Evolutionary conservation across 2,888 invertebrate genomes (phyloP), one percentile per base, ranked within the genome.

Genomic region (Dichetophora obliterata): DNA sequence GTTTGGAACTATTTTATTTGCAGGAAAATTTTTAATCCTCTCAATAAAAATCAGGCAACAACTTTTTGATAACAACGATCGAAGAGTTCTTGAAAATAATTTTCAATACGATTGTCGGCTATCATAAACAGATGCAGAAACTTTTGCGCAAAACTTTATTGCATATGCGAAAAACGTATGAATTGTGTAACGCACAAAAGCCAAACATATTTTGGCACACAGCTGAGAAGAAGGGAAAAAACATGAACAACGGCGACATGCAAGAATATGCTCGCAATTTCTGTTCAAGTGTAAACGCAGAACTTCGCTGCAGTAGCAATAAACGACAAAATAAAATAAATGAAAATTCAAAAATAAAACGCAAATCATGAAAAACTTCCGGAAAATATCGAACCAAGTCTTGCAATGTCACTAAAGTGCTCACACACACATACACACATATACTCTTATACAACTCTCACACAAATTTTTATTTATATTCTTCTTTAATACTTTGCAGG

Each of bases 71-170:
- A 50, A 68, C 54, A 68, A 16, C 68, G 11, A 22, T 50, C 9
- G 19, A 68, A 22, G 24, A 68, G 6, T 68, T 14, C 27, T 50
- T 8, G 31, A 19, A 54, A 52, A 34, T 70, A 27, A 54, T 52
- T 70, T 70, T 52, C 70, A 70, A 52, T 70, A 37, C 66, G 65
- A 65, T 65, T 63, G 50, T 65, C 63, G 34, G 50, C 19, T 74
- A 65, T 74, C 74, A 52, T 54, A 65, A 66, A 66, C 75, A 69
- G 75, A 72, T 61, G 61, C 75, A 61, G 59, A 69, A 75, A 43
- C 61, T 59, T 43, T 72, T 27, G 61, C 61, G 34, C 22, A 8
- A 5, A 59, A 61, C 48, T 69, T 75, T 61, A 48, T 61, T 69
- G 59, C 69, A 74, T 50, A 68, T 37, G 68, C 37, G 43, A 14